These are phyloP conservation scores for Solenopsis invicta DNA, from an alignment of 1,140 invertebrate species.

Conservation along the genomic window DNA sequence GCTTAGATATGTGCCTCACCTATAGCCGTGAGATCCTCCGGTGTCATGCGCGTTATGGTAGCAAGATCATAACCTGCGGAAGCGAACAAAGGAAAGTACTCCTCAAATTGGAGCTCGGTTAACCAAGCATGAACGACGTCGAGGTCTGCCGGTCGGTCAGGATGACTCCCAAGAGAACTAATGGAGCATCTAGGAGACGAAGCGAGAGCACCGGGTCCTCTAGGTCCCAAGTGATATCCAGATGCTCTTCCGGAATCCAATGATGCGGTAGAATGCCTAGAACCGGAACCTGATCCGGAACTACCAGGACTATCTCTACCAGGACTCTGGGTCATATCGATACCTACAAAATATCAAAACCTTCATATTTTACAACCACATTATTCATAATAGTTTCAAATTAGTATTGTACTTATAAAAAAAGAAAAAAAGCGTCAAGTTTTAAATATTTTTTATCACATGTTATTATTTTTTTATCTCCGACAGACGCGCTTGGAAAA, in stretches of 20 bases:
- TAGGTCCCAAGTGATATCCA: slow-evolving; percentile 88
- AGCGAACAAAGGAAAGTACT: slow-evolving; percentile 97
- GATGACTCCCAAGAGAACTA: slow-evolving; percentile 90
- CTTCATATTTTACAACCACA: background rate
- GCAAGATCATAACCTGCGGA: slow-evolving; percentile 99
- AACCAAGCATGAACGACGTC: slow-evolving; percentile 98
- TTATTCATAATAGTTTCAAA: background rate
- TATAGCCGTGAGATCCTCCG: slow-evolving; percentile 95
- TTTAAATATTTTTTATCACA: too few relatives aligned
- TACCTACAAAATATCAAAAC: slow-evolving; percentile 79
- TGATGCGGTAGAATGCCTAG: slow-evolving; percentile 96
- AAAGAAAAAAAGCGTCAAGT: too few relatives aligned
- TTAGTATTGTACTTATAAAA: background rate
- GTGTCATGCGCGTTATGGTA: slow-evolving; percentile 99
- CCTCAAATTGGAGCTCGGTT: slow-evolving; percentile 97
- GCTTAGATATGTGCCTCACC: slow-evolving; percentile 82
- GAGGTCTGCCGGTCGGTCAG: slow-evolving; percentile 89
- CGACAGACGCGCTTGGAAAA: too few relatives aligned
- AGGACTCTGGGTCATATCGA: slow-evolving; percentile 93
- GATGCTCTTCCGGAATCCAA: slow-evolving; percentile 97
- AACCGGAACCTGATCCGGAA: slow-evolving; percentile 95
- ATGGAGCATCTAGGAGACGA: slow-evolving; percentile 90
- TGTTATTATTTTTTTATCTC: too few relatives aligned
- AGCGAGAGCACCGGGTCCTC: slow-evolving; percentile 85
- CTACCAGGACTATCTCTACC: slow-evolving; percentile 96